Percentiles rank a stretch among this genome's conserved stretches.
Evolutionary conservation across 2,113 vertebrate species (phyloP).

Genomic region (Syngnathus typhle): DNA sequence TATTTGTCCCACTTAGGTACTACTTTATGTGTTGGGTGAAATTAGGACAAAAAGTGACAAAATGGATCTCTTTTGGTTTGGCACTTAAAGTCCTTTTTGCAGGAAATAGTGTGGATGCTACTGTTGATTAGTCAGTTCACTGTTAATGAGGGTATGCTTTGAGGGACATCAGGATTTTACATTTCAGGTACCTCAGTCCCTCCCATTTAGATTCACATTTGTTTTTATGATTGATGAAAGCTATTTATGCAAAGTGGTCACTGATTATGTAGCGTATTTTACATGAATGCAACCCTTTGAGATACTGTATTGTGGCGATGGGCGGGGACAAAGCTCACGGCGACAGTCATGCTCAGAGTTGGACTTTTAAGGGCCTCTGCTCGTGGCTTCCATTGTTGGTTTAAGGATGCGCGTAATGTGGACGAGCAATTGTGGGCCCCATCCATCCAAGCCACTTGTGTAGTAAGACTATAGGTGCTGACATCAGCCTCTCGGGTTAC

Average conservation of each 20-base stretch:
- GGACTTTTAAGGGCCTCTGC: conserved; percentile 23
- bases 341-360: conserved; percentile 10
- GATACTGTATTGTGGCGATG: conserved; percentile 21
- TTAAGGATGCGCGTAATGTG: conserved; percentile 53
- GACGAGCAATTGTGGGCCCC: conserved; percentile 54
- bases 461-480: conserved; percentile 46
- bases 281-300: conserved; percentile 52
- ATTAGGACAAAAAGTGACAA: background rate
- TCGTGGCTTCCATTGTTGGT: conserved; percentile 55
- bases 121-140: conserved; percentile 9
- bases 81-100: conserved; percentile 15
- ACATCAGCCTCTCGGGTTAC: conserved; percentile 7
- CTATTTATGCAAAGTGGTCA: conserved; percentile 23
- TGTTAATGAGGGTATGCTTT: conserved; percentile 20
- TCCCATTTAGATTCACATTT: conserved; percentile 14
- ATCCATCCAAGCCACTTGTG: conserved; percentile 71
- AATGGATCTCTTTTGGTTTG: conserved; percentile 15
- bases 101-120: conserved; percentile 10
- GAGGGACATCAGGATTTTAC: conserved; percentile 18
- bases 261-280: conserved; percentile 13
- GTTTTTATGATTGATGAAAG: conserved; percentile 15
- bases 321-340: background rate
- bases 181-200: conserved; percentile 21
- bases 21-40: background rate
- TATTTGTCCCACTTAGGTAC: background rate